phyloP scores from a whole-genome alignment of 1,140 invertebrate genomes.

The Caenorhabditis latens region DNA sequence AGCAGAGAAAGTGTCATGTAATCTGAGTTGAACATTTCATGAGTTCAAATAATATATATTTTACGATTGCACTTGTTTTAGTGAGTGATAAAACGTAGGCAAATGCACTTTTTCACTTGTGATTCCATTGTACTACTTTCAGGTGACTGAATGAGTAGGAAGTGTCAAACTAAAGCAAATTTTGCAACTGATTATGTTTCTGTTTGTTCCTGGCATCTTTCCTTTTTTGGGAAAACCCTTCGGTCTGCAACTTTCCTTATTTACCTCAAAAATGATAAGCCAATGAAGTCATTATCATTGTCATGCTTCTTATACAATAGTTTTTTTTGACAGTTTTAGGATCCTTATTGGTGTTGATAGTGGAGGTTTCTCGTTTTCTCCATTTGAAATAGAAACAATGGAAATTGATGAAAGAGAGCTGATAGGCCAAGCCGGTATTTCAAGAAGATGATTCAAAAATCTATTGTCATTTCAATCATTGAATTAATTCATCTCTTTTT shows the following conservation, averaged over 20 bases:
- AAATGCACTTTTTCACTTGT: neutral
- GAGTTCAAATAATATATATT: slow-evolving; percentile 26
- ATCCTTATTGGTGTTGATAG: too few species aligned
- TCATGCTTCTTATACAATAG: neutral
- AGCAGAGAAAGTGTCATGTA: neutral
- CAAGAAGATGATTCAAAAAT: neutral
- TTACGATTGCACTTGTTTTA: slow-evolving; percentile 29
- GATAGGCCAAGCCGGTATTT: neutral
- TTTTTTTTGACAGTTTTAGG: slow-evolving; percentile 12
- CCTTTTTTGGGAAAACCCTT: slow-evolving; percentile 2
- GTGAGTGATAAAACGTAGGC: neutral
- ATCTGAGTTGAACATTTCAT: neutral
- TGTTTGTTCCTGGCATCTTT: neutral
- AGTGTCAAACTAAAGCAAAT: too few species aligned
- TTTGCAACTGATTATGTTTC: too few species aligned
- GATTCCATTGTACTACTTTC: neutral
- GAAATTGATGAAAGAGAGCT: neutral
- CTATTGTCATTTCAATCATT: neutral
- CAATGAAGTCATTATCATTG: slow-evolving; percentile 9
- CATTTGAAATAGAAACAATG: neutral
- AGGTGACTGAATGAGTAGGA: neutral
- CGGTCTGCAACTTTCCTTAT: slow-evolving; percentile 33
- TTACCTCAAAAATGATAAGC: slow-evolving; percentile 20
- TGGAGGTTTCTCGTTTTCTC: neutral
- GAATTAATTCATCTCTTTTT: neutral